Base-by-base conservation (phyloP, 2,113 vertebrate genomes). In the Cephalopterus ornatus region DNA sequence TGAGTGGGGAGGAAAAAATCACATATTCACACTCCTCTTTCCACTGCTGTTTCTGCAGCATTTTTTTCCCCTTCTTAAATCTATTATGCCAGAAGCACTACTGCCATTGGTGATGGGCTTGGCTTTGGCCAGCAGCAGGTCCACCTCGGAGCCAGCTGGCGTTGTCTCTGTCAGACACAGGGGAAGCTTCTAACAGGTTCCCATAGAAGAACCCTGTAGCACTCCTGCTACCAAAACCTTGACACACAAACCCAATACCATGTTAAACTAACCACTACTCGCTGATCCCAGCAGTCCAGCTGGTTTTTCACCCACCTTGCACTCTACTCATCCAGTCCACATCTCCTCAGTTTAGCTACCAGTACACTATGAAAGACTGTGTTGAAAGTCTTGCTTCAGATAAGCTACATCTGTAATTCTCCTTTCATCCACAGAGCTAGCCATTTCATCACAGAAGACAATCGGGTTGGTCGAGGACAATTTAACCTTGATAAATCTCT, bases 381-480 rank as follows among this genome's bases (percentile, higher is more conserved):
- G 67, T 85, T 79, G 71, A 92, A 88, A 82, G 15, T 58, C 44
- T 93, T 85, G 21, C 56, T 93, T 83, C 37, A 82, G 82, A 73
- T 70, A 95, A 76, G 42, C 49, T 79, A n/a, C 41, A 76, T 59
- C 35, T 83, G 26, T 76, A 85, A 65, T 23, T 79, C 44, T 78
- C 58, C 33, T 82, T 75, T 91, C 55, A 92, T 61, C 52, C 71
- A 72, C 37, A 76, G 49, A 82, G 66, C 22, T 62, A 92, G 44
- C 14, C 15, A 26, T 94, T 97, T 94, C 92, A 72, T 95, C 85
- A 96, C 2, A 90, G 88, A 85, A 73, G 49, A 67, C 71, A 70
- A 41, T 83, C 85, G 88, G 82, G 71, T 90, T 73, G 70, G 58
- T 72, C 81, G 92, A 46, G 71, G 22, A 47, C 75, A 35, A 89